A percentile compares a stretch with the other conserved stretches of the same genome.
Conservation (phyloP, 2,888 invertebrate genomes). For the Leucophenga montana region DNA sequence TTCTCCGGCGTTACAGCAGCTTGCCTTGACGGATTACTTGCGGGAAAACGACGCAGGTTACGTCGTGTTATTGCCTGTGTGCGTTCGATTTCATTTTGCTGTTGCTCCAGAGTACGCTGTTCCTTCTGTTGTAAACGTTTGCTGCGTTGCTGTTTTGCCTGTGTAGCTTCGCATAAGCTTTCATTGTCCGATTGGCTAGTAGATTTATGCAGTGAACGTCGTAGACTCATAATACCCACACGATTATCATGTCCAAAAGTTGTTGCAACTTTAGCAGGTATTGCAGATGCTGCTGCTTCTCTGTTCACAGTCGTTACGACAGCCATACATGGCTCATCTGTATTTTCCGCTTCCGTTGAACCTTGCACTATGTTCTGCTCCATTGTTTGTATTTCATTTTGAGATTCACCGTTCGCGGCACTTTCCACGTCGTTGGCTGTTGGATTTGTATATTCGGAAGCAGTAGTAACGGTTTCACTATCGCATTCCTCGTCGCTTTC, state of each 20-base stretch:
- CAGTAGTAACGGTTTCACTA: slow-evolving; percentile 43
- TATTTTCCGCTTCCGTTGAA: background rate
- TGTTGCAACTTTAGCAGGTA: background rate
- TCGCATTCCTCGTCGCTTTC: slow-evolving; percentile 56
- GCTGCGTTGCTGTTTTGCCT: background rate
- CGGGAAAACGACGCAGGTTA: slow-evolving; percentile 38
- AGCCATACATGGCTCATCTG: background rate
- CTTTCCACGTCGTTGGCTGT: slow-evolving; percentile 14
- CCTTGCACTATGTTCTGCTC: background rate
- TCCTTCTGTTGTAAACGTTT: slow-evolving; percentile 21
- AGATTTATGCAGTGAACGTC: slow-evolving; percentile 51
- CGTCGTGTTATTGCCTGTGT: slow-evolving; percentile 36
- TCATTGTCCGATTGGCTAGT: slow-evolving; percentile 60
- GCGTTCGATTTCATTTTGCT: background rate
- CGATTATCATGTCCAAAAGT: slow-evolving; percentile 46
- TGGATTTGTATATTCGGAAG: background rate
- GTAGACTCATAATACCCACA: slow-evolving; percentile 50
- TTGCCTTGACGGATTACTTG: slow-evolving; percentile 28
- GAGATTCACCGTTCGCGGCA: background rate
- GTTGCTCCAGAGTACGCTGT: background rate
- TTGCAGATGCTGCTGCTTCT: background rate
- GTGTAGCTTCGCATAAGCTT: slow-evolving; percentile 35
- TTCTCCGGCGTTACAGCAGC: slow-evolving; percentile 43
- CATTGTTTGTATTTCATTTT: background rate
- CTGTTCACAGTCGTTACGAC: background rate